A percentile compares a stretch with the other conserved stretches of the same genome.
phyloP scores from a whole-genome alignment of 2,888 invertebrate genomes.

The Blera fallax region DNA sequence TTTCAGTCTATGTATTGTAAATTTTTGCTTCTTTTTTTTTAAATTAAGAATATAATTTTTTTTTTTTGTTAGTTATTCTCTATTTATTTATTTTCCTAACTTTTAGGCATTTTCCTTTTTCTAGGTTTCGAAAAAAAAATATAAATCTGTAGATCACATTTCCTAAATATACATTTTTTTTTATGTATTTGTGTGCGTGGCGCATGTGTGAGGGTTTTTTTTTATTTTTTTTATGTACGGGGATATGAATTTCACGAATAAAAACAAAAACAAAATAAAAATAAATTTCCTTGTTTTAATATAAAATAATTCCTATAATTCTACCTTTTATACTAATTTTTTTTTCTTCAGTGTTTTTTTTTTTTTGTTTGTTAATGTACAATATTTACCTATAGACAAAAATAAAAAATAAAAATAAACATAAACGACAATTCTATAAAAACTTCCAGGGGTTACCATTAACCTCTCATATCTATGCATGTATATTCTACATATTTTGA shows the following conservation, averaged over 20 bases:
- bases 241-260: slow-evolving; percentile 42
- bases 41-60: slow-evolving; percentile 13
- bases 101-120: not conserved
- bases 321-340: not conserved
- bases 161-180: slow-evolving; percentile 17
- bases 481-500: slow-evolving; percentile 27
- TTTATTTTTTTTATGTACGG: slow-evolving; percentile 3
- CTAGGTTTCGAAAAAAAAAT: slow-evolving; percentile 4
- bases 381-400: slow-evolving; percentile 19
- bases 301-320: slow-evolving; percentile 36
- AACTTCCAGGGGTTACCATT: slow-evolving; percentile 30
- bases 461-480: no score
- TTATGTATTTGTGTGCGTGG: not conserved
- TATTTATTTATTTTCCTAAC: slow-evolving; percentile 25
- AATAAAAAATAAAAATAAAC: slow-evolving; percentile 27
- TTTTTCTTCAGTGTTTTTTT: no score
- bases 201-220: not conserved
- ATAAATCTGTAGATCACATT: slow-evolving; percentile 44
- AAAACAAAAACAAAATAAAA: not conserved
- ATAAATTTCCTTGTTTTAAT: slow-evolving; percentile 1
- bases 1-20: slow-evolving; percentile 70
- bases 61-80: not conserved
- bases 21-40: slow-evolving; percentile 47
- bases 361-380: slow-evolving; percentile 16
- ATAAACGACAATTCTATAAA: slow-evolving; percentile 18